A percentile compares a stretch with the other conserved stretches of the same genome.
Conservation (phyloP, 2,113 vertebrate genomes). For the Channa maculata region DNA sequence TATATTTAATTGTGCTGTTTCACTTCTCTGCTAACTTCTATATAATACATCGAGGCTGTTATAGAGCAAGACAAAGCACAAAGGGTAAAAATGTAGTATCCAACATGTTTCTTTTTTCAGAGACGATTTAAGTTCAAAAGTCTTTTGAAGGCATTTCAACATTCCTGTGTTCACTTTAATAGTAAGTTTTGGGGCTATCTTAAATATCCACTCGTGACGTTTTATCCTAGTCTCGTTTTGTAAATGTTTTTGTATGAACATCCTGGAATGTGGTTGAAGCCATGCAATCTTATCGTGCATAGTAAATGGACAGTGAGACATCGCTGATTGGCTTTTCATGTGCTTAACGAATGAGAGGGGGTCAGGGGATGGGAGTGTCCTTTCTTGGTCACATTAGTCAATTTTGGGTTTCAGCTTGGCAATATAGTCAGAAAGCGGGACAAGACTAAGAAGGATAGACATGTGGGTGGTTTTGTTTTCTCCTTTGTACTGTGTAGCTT, state of each 20-base stretch:
- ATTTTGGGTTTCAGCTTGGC: conserved; percentile 26
- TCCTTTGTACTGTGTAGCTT: conserved; percentile 36
- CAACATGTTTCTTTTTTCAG: conserved; percentile 41
- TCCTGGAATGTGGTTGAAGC: conserved; percentile 45
- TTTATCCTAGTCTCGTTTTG: too few relatives aligned
- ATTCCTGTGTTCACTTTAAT: conserved; percentile 27
- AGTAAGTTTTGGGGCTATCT: neutral
- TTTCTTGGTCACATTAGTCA: conserved; percentile 12
- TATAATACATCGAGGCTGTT: conserved; percentile 52
- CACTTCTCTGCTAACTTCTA: conserved; percentile 29
- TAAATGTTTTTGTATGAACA: neutral
- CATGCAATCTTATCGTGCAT: conserved; percentile 78
- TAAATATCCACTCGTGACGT: too few relatives aligned
- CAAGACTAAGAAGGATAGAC: conserved; percentile 18
- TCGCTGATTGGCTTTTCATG: conserved; percentile 60
- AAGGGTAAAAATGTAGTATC: conserved; percentile 33
- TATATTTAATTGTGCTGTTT: conserved; percentile 64
- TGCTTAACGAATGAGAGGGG: conserved; percentile 51
- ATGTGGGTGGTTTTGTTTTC: neutral
- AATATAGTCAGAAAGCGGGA: conserved; percentile 4
- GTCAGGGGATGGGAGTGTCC: conserved; percentile 1
- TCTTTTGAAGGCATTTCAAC: conserved; percentile 57
- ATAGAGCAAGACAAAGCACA: conserved; percentile 37
- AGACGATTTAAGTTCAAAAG: conserved; percentile 19
- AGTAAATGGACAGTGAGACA: conserved; percentile 32